These are phyloP conservation scores for Oncorhynchus keta DNA, from an alignment of 2,113 vertebrate genomes.

Conservation along the genomic window DNA sequence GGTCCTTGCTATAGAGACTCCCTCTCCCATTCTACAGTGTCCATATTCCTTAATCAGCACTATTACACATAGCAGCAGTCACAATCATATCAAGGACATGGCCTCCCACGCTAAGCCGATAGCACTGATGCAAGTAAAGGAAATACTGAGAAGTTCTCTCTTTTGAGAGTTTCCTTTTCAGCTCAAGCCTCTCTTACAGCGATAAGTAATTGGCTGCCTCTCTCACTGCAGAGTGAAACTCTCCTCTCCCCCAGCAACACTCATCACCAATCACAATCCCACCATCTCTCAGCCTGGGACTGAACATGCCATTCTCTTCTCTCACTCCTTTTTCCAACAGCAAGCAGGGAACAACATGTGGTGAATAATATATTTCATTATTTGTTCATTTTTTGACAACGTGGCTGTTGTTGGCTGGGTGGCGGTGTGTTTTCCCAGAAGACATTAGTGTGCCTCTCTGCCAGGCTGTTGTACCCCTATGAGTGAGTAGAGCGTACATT, in stretches of 20 bases:
- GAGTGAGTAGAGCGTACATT: not conserved
- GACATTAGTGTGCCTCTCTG: slow-evolving; percentile 57
- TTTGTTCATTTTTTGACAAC: slow-evolving; percentile 50
- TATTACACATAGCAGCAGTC: no score
- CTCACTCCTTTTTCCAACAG: not conserved
- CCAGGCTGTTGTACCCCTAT: slow-evolving; percentile 27
- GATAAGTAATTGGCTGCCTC: slow-evolving; percentile 2
- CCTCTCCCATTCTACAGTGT: no score
- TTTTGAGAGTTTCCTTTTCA: not conserved
- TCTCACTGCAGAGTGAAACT: not conserved
- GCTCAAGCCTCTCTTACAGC: not conserved
- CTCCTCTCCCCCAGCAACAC: not conserved
- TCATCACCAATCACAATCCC: not conserved
- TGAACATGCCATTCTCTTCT: slow-evolving; percentile 54
- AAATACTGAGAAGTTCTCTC: not conserved
- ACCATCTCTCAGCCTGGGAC: slow-evolving; percentile 29
- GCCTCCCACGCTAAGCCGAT: not conserved
- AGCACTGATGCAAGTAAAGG: not conserved
- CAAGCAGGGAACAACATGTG: slow-evolving; percentile 48
- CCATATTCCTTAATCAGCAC: no score
- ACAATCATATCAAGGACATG: not conserved
- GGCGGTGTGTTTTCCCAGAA: no score
- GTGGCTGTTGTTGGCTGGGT: slow-evolving; percentile 49
- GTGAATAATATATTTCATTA: slow-evolving; percentile 9
- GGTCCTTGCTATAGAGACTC: no score